Conservation (phyloP, 2,888 invertebrate species). For the Drosophila tanythrix region DNA sequence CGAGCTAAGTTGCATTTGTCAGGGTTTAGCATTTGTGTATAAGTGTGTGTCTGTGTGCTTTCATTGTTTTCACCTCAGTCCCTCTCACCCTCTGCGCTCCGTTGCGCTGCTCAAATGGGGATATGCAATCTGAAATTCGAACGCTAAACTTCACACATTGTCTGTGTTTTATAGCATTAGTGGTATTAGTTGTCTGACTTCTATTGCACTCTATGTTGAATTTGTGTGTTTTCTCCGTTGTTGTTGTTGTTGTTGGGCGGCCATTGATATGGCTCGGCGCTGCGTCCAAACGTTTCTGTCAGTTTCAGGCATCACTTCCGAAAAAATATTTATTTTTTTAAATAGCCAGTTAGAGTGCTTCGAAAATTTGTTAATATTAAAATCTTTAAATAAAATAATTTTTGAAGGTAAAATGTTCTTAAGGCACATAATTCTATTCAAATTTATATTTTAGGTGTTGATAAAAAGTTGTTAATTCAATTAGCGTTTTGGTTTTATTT, state of each 20-base stretch:
- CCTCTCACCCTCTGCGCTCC: constrained; percentile 28
- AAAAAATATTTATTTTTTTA: background rate
- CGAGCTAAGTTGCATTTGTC: constrained; percentile 28
- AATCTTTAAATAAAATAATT: background rate
- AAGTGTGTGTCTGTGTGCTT: constrained; percentile 29
- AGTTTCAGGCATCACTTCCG: constrained; percentile 17
- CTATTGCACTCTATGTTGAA: constrained; percentile 16
- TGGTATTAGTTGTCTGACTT: constrained; percentile 28
- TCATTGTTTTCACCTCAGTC: background rate
- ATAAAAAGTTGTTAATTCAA: background rate
- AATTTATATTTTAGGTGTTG: background rate
- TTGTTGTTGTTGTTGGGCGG: constrained; percentile 12
- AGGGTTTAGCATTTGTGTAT: constrained; percentile 58
- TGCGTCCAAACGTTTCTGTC: constrained; percentile 34
- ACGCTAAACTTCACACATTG: constrained; percentile 78
- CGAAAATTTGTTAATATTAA: background rate
- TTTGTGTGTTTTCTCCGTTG: constrained; percentile 5
- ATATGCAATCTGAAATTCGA: constrained; percentile 76
- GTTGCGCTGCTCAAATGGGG: constrained; percentile 57
- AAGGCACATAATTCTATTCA: background rate
- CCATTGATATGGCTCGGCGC: constrained; percentile 22
- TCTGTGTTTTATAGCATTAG: constrained; percentile 76
- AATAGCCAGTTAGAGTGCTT: background rate
- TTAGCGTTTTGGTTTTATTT: no score
- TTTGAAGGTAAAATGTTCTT: background rate